Percentiles rank a stretch among this genome's conserved stretches.
These are phyloP conservation scores for Mamestra brassicae DNA, from an alignment of 2,888 invertebrate genomes.

Conservation along the genomic window DNA sequence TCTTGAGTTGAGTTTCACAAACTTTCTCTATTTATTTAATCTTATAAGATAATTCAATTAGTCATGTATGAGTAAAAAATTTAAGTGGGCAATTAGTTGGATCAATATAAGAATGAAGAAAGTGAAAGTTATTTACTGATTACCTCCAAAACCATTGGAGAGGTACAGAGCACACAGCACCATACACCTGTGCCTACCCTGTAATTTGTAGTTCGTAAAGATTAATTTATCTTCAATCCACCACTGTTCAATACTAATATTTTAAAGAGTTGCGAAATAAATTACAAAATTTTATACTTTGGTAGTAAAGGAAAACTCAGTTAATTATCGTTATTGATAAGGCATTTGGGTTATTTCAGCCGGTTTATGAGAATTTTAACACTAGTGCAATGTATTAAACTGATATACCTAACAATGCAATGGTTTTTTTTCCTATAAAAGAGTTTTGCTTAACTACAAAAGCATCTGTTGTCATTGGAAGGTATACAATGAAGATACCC, in stretches of 20 bases:
- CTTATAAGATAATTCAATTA: conserved; percentile 27
- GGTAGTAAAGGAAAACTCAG: conserved; percentile 5
- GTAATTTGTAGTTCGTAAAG: background rate
- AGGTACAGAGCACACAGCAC: background rate
- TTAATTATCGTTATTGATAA: conserved; percentile 5
- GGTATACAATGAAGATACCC: background rate
- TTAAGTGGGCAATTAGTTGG: conserved; percentile 32
- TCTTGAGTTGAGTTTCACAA: conserved; percentile 5
- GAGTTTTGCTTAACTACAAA: background rate
- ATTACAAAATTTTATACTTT: background rate
- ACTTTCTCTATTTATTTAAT: conserved; percentile 23
- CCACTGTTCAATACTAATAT: too few relatives aligned
- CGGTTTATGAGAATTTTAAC: background rate
- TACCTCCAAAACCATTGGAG: background rate
- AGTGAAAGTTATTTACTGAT: conserved; percentile 27
- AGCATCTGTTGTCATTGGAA: background rate
- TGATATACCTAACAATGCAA: background rate
- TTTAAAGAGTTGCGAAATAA: background rate
- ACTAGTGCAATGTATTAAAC: background rate
- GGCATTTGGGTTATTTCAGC: conserved; percentile 11
- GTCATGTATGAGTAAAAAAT: conserved; percentile 10
- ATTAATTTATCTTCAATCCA: background rate
- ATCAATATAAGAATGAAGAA: conserved; percentile 18
- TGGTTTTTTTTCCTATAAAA: background rate
- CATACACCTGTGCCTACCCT: background rate